Evolutionary conservation across 2,797 vertebrate genomes (phyloP).

Genomic region (Galago senegalensis): DNA sequence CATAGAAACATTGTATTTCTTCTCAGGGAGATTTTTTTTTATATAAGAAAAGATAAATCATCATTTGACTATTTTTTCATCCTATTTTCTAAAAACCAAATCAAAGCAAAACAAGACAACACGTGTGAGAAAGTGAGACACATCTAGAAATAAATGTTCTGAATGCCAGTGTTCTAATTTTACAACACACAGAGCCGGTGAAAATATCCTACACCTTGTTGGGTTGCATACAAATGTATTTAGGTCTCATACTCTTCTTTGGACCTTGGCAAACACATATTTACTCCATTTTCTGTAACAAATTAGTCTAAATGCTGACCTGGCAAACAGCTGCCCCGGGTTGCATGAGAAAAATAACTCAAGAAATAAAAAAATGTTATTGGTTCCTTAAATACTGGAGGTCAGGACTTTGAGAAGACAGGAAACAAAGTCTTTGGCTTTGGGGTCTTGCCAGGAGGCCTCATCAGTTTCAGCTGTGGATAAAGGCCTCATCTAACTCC

Average conservation of each 20-base stretch:
- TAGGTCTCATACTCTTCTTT: conserved; percentile 59
- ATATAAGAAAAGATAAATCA: neutral
- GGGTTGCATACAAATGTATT: conserved; percentile 31
- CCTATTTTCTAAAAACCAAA: conserved; percentile 56
- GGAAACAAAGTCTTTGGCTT: conserved; percentile 83
- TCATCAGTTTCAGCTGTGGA: conserved; percentile 83
- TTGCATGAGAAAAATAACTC: conserved; percentile 80
- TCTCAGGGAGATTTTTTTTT: neutral
- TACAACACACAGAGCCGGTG: neutral
- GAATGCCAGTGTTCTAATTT: conserved; percentile 15
- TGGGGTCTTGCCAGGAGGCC: conserved; percentile 82
- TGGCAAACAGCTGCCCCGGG: conserved; percentile 74
- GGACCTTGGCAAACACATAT: conserved; percentile 72
- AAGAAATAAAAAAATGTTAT: conserved; percentile 80
- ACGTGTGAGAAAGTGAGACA: conserved; percentile 15
- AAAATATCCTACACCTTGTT: conserved; percentile 51
- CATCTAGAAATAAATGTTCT: conserved; percentile 58
- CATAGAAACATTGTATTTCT: conserved; percentile 35
- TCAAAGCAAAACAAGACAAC: conserved; percentile 24
- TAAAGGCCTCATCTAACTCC: conserved; percentile 75
- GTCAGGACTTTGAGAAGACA: conserved; percentile 86
- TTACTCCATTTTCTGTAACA: conserved; percentile 69
- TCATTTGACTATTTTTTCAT: conserved; percentile 3
- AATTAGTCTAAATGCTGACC: conserved; percentile 74
- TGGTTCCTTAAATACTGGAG: conserved; percentile 86